Evolutionary conservation across 2,888 invertebrate genomes (phyloP).

Genomic region (Mythimna albipuncta): DNA sequence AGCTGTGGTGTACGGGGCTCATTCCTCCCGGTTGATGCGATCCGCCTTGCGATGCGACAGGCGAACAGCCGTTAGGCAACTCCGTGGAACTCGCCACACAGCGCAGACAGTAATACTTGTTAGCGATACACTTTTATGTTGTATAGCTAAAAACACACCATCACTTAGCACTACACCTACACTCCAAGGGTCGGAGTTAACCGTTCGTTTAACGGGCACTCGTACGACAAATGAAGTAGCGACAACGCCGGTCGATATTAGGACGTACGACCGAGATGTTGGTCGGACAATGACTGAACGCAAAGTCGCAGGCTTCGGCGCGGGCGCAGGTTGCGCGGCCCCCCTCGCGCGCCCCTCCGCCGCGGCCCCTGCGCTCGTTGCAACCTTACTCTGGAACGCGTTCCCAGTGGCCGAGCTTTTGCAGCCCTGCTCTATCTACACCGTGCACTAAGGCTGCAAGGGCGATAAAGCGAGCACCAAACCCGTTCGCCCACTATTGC

Average conservation of each 20-base stretch:
- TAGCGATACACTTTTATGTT: slow-evolving; percentile 87
- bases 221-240: slow-evolving; percentile 84
- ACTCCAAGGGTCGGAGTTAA: slow-evolving; percentile 83
- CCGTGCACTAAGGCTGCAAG: slow-evolving; percentile 78
- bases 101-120: slow-evolving; percentile 84
- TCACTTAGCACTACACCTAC: slow-evolving; percentile 88
- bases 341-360: slow-evolving; percentile 53
- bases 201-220: slow-evolving; percentile 86
- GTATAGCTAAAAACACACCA: slow-evolving; percentile 89
- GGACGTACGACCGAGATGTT: slow-evolving; percentile 85
- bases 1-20: slow-evolving; percentile 88
- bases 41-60: slow-evolving; percentile 87
- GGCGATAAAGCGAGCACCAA: slow-evolving; percentile 78
- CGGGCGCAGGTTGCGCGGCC: slow-evolving; percentile 78
- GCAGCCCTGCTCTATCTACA: slow-evolving; percentile 79
- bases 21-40: slow-evolving; percentile 88
- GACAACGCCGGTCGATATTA: slow-evolving; percentile 80
- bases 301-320: slow-evolving; percentile 81
- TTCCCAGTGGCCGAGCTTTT: slow-evolving; percentile 83
- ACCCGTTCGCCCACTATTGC: slow-evolving; percentile 76
- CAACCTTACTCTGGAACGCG: slow-evolving; percentile 77
- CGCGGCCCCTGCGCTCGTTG: slow-evolving; percentile 65
- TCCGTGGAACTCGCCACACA: slow-evolving; percentile 84
- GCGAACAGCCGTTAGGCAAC: slow-evolving; percentile 88
- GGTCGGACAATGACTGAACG: slow-evolving; percentile 89